Conservation (phyloP, 2,888 invertebrate species). For the Apantesis nais region DNA sequence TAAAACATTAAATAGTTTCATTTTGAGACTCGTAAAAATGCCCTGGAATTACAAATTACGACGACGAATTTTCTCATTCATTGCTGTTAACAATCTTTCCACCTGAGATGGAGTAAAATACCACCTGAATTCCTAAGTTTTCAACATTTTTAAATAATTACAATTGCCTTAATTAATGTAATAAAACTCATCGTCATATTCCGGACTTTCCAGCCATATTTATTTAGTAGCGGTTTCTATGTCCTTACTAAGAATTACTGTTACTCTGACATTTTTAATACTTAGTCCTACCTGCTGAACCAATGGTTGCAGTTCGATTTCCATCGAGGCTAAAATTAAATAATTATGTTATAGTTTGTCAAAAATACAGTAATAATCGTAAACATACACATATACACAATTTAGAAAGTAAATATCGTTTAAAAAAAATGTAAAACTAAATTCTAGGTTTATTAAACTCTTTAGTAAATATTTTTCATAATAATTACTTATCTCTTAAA, state of each 20-base stretch:
- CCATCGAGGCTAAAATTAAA: too few relatives aligned
- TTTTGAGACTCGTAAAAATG: conserved; percentile 13
- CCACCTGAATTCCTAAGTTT: conserved; percentile 1
- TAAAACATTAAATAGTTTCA: conserved; percentile 17
- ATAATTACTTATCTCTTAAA: too few relatives aligned
- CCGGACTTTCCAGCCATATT: neutral
- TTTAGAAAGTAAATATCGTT: too few relatives aligned
- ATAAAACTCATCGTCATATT: neutral
- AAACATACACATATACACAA: too few relatives aligned
- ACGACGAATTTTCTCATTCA: conserved; percentile 16
- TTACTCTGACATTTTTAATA: too few relatives aligned
- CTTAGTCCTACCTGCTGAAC: too few relatives aligned
- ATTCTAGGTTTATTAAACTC: too few relatives aligned
- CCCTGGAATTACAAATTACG: conserved; percentile 7
- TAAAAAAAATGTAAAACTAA: too few relatives aligned
- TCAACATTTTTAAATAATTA: neutral
- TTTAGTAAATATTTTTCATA: too few relatives aligned
- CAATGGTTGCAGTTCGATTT: too few relatives aligned
- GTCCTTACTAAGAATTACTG: neutral
- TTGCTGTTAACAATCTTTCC: conserved; percentile 10
- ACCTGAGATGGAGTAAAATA: conserved; percentile 6
- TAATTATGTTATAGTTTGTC: too few relatives aligned
- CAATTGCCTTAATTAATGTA: neutral
- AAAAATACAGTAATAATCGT: too few relatives aligned
- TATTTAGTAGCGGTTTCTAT: neutral